Conservation (phyloP, 2,888 invertebrate genomes). For the Caradrina clavipalpis region DNA sequence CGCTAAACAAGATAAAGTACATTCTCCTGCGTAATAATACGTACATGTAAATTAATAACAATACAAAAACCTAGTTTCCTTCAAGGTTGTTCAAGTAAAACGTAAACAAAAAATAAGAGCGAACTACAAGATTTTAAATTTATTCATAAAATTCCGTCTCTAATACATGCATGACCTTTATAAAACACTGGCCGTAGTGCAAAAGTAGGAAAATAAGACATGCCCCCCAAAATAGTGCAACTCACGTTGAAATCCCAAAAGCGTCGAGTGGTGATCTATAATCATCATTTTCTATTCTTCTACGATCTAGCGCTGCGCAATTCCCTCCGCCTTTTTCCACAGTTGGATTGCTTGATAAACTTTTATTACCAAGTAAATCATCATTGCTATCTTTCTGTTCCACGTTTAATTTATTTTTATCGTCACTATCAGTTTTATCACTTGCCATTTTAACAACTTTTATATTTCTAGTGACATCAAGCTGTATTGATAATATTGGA, state of each 20-base stretch:
- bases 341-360: conserved; percentile 48
- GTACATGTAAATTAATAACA: conserved; percentile 5
- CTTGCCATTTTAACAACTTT: conserved; percentile 78
- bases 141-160: conserved; percentile 2
- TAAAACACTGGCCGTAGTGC: neutral
- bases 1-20: neutral
- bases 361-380: conserved; percentile 47
- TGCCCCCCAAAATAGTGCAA: conserved; percentile 46
- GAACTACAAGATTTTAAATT: conserved; percentile 10
- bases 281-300: conserved; percentile 69
- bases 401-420: conserved; percentile 35
- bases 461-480: conserved; percentile 78
- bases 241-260: conserved; percentile 80
- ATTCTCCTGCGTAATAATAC: neutral
- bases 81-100: conserved; percentile 24
- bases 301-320: conserved; percentile 32
- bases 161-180: conserved; percentile 5
- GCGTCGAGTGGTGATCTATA: conserved; percentile 86
- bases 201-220: conserved; percentile 4
- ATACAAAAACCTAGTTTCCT: conserved; percentile 16
- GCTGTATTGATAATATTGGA: conserved; percentile 75
- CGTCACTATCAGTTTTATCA: conserved; percentile 50
- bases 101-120: conserved; percentile 4
- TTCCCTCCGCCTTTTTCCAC: conserved; percentile 63
- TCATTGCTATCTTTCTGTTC: conserved; percentile 25